Conservation (phyloP, 2,797 vertebrate species). For the Poliocrania exsul region DNA sequence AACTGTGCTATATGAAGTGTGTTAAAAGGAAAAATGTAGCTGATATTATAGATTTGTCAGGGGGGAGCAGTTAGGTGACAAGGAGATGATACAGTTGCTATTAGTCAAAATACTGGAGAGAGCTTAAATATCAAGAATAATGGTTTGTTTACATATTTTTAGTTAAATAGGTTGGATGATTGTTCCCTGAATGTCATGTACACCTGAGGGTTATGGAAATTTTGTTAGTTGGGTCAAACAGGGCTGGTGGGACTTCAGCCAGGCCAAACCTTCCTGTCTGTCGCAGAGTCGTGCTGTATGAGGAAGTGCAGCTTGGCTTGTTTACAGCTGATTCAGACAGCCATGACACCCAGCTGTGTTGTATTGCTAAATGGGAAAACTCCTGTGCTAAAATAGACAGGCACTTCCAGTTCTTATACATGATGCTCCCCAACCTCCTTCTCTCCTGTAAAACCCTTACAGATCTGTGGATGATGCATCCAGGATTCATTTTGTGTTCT, state of each 20-base stretch:
- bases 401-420: background rate
- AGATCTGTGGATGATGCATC: background rate
- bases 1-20: background rate
- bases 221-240: background rate
- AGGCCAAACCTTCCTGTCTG: background rate
- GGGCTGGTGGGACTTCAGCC: background rate
- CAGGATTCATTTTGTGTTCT: background rate
- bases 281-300: rapidly evolving
- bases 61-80: background rate
- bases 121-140: background rate
- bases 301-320: background rate
- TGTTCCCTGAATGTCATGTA: background rate
- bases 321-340: background rate
- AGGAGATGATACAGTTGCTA: background rate
- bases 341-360: rapidly evolving
- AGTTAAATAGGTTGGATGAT: background rate
- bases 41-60: background rate
- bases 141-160: background rate
- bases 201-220: background rate
- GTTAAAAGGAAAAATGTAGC: background rate
- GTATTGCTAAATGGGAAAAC: rapidly evolving
- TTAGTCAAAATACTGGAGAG: background rate
- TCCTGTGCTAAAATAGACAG: background rate
- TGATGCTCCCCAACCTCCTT: background rate
- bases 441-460: background rate